Base-by-base conservation (phyloP, 2,888 invertebrate species). In the Thera britannica region DNA sequence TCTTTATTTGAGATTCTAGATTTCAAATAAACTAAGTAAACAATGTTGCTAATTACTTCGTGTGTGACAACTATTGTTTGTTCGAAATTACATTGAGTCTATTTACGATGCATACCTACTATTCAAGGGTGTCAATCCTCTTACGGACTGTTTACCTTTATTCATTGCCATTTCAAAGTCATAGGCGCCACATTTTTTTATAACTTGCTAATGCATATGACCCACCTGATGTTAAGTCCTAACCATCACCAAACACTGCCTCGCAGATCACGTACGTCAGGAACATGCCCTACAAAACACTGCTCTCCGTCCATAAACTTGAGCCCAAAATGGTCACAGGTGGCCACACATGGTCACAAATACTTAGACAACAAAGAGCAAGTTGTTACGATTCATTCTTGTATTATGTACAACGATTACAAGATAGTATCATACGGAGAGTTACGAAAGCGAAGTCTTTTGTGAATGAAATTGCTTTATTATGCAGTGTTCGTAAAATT, bases 351-450 rank as follows among this genome's bases (percentile, higher is more conserved):
- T 52, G 65, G 66, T 67, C 66, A 51, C 58, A 58, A 54, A 63
- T 41, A 61, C 48, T 8, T 9, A 61, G 69, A 69, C 67, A 71
- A 23, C 23, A 23, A 23, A 23, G 1, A 23, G 71, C 41, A 46
- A 41, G 59, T 64, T 57, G 63, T 56, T 62, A 70, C 66, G 46
- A 67, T 68, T 62, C 69, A 68, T 71, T 71, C 48, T 48, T 63
- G 41, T 62, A 6, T 49, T 62, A 23, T 1, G 23, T 23, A 63
- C 46, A 83, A 83, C 81, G 78, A 82, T 83, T 77, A 72, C 70
- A 2, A 7, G 82, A 85, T 86, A 69, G 75, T 81, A 86, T 86
- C 86, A 67, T 57, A 41, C 72, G 62, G 66, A 68, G 67, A 74
- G 76, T 84, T 84, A 76, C 80, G 74, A 81, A 80, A 83, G 65